A percentile compares a stretch with the other conserved stretches of the same genome.
Evolutionary conservation across 2,888 invertebrate genomes (phyloP).

Genomic region (Tipula vernalis): DNA sequence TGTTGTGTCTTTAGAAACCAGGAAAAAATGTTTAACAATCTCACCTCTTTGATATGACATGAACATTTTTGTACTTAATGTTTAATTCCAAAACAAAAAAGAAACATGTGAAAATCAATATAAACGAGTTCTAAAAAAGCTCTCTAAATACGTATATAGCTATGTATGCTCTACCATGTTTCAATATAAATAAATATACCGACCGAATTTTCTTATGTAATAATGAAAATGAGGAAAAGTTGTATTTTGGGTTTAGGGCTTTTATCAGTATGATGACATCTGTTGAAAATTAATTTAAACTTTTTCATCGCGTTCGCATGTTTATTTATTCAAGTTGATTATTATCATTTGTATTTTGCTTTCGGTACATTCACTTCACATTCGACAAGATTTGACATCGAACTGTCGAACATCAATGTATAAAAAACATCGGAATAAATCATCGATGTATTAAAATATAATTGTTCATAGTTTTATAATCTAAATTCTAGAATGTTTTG

Average conservation of each 20-base stretch:
- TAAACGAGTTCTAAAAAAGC: neutral
- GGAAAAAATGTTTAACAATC: neutral
- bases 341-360: neutral
- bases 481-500: no score
- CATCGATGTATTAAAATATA: no score
- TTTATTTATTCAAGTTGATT: neutral
- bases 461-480: no score
- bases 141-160: neutral
- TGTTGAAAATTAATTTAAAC: neutral
- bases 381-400: no score
- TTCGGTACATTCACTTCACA: neutral
- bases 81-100: neutral
- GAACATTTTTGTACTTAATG: neutral
- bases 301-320: neutral
- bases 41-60: neutral
- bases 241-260: neutral
- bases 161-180: neutral
- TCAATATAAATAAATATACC: neutral
- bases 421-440: no score
- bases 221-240: neutral
- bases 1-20: neutral
- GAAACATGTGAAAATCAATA: neutral
- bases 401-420: no score
- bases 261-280: neutral
- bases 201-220: neutral